A percentile compares a stretch with the other conserved stretches of the same genome.
These are phyloP conservation scores for Sebastes wilsoni DNA, from an alignment of 2,797 vertebrate genomes.

Conservation along the genomic window DNA sequence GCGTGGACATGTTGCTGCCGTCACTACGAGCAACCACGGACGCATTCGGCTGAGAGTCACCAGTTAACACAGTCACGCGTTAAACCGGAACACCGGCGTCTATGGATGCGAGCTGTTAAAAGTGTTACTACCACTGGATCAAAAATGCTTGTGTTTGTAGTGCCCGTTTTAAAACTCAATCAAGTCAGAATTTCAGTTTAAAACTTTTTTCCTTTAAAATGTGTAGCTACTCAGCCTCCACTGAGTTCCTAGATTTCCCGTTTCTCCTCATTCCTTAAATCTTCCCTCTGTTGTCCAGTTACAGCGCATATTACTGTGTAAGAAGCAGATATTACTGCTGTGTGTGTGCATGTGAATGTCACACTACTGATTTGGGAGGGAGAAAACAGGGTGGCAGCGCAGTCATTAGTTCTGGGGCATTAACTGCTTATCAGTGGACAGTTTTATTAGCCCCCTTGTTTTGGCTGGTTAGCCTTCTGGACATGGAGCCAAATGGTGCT, in stretches of 20 bases:
- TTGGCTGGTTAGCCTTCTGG: slow-evolving; percentile 64
- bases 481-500: slow-evolving; percentile 53
- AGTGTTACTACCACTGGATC: no score
- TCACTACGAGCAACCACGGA: not conserved
- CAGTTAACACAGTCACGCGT: no score
- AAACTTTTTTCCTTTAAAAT: not conserved
- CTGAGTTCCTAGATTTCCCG: not conserved
- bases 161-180: no score
- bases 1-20: not conserved
- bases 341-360: not conserved
- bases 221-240: no score
- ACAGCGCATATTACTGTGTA: not conserved
- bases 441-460: slow-evolving; percentile 64
- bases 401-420: slow-evolving; percentile 73
- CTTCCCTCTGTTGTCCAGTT: not conserved
- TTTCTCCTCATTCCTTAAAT: not conserved
- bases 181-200: not conserved
- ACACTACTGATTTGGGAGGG: not conserved
- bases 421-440: slow-evolving; percentile 63
- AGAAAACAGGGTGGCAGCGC: slow-evolving; percentile 21
- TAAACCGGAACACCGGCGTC: no score
- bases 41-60: no score
- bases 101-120: no score
- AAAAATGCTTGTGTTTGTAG: no score
- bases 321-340: not conserved